Percentiles rank a stretch among this genome's conserved stretches.
Conservation (phyloP, 2,113 vertebrate genomes). For the Tor tambroides region DNA sequence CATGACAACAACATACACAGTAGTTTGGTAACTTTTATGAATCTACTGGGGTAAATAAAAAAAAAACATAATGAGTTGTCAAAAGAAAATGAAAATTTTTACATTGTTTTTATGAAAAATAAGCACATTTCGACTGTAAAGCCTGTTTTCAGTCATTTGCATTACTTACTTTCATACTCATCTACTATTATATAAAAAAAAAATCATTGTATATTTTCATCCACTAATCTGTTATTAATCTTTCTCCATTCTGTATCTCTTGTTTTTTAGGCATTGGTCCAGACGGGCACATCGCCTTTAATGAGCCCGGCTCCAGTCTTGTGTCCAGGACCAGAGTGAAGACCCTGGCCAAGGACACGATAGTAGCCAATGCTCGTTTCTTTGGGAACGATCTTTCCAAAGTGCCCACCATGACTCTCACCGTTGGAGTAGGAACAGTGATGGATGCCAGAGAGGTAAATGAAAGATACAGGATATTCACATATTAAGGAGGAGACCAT, state of each 20-base stretch:
- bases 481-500: too few species aligned
- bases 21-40: too few species aligned
- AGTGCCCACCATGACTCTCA: conserved; percentile 95
- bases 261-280: conserved; percentile 88
- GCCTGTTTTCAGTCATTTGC: not conserved
- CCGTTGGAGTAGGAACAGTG: conserved; percentile 95
- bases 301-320: conserved; percentile 94
- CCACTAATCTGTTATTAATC: not conserved
- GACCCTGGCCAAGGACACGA: conserved; percentile 94
- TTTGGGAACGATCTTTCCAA: conserved; percentile 91
- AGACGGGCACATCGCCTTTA: conserved; percentile 97
- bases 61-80: too few species aligned
- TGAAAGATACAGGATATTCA: not conserved
- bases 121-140: not conserved
- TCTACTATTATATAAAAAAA: not conserved
- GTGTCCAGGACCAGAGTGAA: conserved; percentile 95
- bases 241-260: not conserved
- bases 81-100: not conserved
- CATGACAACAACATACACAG: not conserved
- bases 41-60: too few species aligned
- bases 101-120: not conserved
- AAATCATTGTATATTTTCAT: not conserved
- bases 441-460: conserved; percentile 98
- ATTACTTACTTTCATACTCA: not conserved
- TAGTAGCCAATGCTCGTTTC: conserved; percentile 93